These are phyloP conservation scores for Drosophila imparisetae DNA, from an alignment of 2,888 invertebrate genomes.

Conservation along the genomic window DNA sequence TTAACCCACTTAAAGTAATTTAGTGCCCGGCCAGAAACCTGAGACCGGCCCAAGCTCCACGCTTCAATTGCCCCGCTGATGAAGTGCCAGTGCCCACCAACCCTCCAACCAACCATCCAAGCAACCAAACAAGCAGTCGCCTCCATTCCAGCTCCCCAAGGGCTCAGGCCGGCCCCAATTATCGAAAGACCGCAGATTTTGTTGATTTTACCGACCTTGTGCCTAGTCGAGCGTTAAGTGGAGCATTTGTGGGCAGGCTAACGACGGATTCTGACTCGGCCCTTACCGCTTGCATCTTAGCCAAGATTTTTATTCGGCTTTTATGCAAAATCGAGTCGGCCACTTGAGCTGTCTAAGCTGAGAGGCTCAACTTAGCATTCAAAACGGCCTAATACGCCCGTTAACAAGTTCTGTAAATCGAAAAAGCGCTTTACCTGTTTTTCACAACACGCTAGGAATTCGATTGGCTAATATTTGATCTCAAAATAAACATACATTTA, in stretches of 20 bases:
- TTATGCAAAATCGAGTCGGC: conserved; percentile 60
- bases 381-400: conserved; percentile 36
- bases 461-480: not conserved
- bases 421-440: conserved; percentile 14
- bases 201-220: conserved; percentile 74
- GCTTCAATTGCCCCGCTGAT: conserved; percentile 74
- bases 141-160: conserved; percentile 37
- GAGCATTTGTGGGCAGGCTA: conserved; percentile 64
- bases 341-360: conserved; percentile 40
- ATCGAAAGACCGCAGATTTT: conserved; percentile 68
- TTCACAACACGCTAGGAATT: not conserved
- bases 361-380: conserved; percentile 14
- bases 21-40: conserved; percentile 58
- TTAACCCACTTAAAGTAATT: conserved; percentile 79
- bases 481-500: no score
- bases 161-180: conserved; percentile 67
- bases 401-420: conserved; percentile 35
- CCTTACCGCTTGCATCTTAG: conserved; percentile 35
- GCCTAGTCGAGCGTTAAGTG: conserved; percentile 75
- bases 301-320: conserved; percentile 51
- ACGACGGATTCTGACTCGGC: conserved; percentile 32
- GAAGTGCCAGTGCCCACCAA: conserved; percentile 48
- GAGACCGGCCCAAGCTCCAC: conserved; percentile 45
- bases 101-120: conserved; percentile 7
- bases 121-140: conserved; percentile 12